Evolutionary conservation across 1,140 invertebrate genomes (phyloP), one percentile per base, ranked within the genome.

Genomic region (Drosophila suzukii): DNA sequence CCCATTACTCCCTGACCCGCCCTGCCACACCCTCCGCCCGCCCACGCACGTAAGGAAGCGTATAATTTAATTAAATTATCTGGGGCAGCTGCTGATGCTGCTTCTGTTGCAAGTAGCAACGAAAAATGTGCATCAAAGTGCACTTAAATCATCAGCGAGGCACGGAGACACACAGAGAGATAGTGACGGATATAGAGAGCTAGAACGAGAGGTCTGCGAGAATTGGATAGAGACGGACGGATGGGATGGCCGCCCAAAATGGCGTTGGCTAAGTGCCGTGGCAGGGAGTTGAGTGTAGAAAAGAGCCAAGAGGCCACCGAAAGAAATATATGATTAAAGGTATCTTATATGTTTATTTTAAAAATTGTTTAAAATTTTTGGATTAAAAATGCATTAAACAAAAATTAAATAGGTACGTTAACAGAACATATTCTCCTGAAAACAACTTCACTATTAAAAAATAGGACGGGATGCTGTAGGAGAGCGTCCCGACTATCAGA

Each of bases 41-140:
- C 53, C 82, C 73, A 82, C 65, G 78, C 61, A 86, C 71, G 71
- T 88, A 88, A 88, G 75, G 83, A 88, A 88, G 84, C 84, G 83
- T 89, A 88, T 88, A 88, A 88, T 88, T 88, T 88, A 88, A 88
- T 88, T 83, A 88, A 88, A 88, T 88, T 88, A 88, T 88, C 84
- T 88, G 72, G 83, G 83, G 76, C 83, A 88, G 68, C 81, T 83
- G 61, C 68, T 78, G 81, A 66, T 58, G 67, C 76, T 78, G 60
- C 76, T 74, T 44, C 73, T 67, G 73, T 67, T 75, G 73, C 72
- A 76, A 68, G 82, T 78, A 82, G 73, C 79, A 79, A 88, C 83
- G 83, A 86, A 86, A 88, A 88, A 88, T 88, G 79, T 88, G 83
- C 83, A 88, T 88, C 83, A 88, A 88, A 88, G 84, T 88, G 84